Evolutionary conservation across 2,797 vertebrate species (phyloP), one percentile per base, ranked within the genome.

Genomic region (Acrocephalus scirpaceus): DNA sequence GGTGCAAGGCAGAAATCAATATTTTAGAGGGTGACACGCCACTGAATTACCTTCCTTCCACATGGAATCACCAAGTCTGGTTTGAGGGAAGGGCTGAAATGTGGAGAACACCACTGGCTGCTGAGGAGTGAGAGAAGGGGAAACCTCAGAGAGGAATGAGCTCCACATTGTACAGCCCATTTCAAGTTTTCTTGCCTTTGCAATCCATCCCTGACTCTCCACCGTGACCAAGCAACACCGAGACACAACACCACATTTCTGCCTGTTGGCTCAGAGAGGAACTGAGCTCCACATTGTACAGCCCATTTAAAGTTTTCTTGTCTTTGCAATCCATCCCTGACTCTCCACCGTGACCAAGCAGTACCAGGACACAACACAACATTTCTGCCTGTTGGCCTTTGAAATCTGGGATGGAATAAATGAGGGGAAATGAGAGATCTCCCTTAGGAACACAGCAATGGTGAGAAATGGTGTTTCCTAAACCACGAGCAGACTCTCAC

Each of bases 401-500:
- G 78, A 94, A 70, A 85, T 76, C 64, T 79, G 74, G 66, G 70
- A 71, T 44, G 88, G 38, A 88, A 88, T 72, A 79, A 93, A 69
- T 72, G n/a, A 48, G 26, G 14, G 77, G 40, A 81, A 94, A 67
- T 20, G 44, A 0, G 29, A 93, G 38, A 27, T 7, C 79, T 85
- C 86, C 86, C 93, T 71, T 89, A 82, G 88, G 84, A 93, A 77
- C 77, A 87, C 32, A 64, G 48, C 88, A 82, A 79, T 85, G 84
- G 92, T 95, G 42, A 91, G 86, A 82, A 95, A 89, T 70, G 20
- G 48, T 71, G 74, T 87, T 93, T 72, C 81, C 87, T 76, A 90
- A 77, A 89, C 66, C 1, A 7, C 9, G 44, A 91, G n/a, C 86
- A 87, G 81, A 50, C 71, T 94, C 73, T 82, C 90, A 76, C 71